These are phyloP conservation scores for Euproctis similis DNA, from an alignment of 2,888 invertebrate species.

Conservation along the genomic window DNA sequence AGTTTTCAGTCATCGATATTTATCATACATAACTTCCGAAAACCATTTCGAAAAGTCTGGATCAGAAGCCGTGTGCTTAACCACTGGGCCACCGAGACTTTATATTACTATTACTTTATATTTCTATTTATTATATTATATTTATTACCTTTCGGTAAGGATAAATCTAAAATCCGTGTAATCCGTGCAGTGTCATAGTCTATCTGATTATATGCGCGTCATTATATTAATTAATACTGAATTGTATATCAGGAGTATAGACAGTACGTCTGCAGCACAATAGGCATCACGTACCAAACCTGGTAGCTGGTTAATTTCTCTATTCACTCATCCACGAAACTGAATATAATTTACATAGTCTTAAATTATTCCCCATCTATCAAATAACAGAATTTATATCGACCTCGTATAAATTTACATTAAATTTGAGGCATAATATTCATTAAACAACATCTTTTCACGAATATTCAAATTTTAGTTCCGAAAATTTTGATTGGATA, in stretches of 20 bases:
- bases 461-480: no score
- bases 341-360: conserved; percentile 27
- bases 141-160: no score
- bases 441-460: no score
- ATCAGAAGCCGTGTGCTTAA: no score
- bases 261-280: conserved; percentile 28
- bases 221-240: conserved; percentile 67
- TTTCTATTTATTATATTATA: no score
- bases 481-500: no score
- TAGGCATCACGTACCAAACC: conserved; percentile 19
- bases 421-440: conserved; percentile 11
- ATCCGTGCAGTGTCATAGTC: conserved; percentile 41
- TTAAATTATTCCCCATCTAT: conserved; percentile 20
- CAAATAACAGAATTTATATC: conserved; percentile 20
- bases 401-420: conserved; percentile 23
- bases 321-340: conserved; percentile 25
- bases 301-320: conserved; percentile 25
- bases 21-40: no score
- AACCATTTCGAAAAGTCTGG: no score
- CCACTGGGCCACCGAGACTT: no score
- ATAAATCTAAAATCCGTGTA: conserved; percentile 36
- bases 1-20: no score
- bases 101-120: no score
- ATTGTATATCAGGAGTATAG: conserved; percentile 48
- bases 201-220: conserved; percentile 51